phyloP scores from a whole-genome alignment of 2,113 vertebrate genomes.

The Tetrao urogallus region DNA sequence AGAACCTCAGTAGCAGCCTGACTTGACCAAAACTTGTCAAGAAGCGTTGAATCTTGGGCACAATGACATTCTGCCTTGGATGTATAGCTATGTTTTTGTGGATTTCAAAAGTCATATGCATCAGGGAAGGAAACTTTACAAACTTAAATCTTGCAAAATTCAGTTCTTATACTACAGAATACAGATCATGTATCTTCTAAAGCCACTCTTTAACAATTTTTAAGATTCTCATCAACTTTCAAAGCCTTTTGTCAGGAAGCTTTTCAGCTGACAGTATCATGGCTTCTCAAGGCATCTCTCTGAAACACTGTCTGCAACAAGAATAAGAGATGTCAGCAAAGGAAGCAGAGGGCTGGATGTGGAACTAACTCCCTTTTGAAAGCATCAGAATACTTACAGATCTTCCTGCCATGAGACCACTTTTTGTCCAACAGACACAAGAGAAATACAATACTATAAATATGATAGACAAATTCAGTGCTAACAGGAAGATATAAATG shows the following conservation, averaged over 20 bases:
- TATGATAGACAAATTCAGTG: background rate
- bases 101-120: background rate
- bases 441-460: background rate
- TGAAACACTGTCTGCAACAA: background rate
- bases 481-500: background rate
- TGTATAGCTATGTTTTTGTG: background rate
- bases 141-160: background rate
- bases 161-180: background rate
- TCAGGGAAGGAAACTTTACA: background rate
- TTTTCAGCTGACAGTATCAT: background rate
- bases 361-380: background rate
- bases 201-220: constrained; percentile 5
- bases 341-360: background rate
- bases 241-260: background rate
- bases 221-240: background rate
- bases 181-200: background rate
- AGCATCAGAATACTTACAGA: background rate
- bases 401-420: background rate
- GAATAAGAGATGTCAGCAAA: background rate
- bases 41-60: background rate
- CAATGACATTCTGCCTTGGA: background rate
- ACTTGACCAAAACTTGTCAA: background rate
- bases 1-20: background rate
- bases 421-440: background rate
- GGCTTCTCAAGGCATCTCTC: background rate